Percentiles rank a stretch among this genome's conserved stretches.
Conservation (phyloP, 2,797 vertebrate species). For the Typhlichthys eigenmanni region DNA sequence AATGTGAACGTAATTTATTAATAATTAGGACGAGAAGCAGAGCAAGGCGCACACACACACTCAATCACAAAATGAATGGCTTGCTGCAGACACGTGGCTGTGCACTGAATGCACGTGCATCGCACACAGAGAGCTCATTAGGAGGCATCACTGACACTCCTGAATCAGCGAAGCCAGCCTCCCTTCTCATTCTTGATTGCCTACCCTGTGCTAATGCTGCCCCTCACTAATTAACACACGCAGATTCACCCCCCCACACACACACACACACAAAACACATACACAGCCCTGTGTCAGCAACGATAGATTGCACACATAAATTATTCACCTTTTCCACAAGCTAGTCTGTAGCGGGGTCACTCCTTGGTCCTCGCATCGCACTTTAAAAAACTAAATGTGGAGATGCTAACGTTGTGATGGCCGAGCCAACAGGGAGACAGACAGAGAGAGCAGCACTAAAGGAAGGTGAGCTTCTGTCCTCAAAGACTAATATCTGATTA, state of each 20-base stretch:
- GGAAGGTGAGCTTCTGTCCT: too few species aligned
- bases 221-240: slow-evolving; percentile 52
- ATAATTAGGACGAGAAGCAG: slow-evolving; percentile 46
- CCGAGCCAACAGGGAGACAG: not conserved
- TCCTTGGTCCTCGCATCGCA: slow-evolving; percentile 14
- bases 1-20: slow-evolving; percentile 55
- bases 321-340: slow-evolving; percentile 32
- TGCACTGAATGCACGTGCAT: not conserved
- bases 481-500: too few species aligned
- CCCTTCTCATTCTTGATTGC: slow-evolving; percentile 29
- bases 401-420: slow-evolving; percentile 4
- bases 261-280: slow-evolving; percentile 30
- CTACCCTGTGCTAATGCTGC: slow-evolving; percentile 30
- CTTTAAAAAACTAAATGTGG: slow-evolving; percentile 7
- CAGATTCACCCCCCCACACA: slow-evolving; percentile 20
- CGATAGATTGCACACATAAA: slow-evolving; percentile 45
- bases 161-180: slow-evolving; percentile 42
- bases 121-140: slow-evolving; percentile 30
- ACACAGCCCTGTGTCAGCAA: slow-evolving; percentile 40
- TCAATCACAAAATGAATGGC: slow-evolving; percentile 8
- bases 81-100: slow-evolving; percentile 4
- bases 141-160: slow-evolving; percentile 26
- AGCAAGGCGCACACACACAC: slow-evolving; percentile 17
- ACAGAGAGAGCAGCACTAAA: too few species aligned
- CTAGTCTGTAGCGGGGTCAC: not conserved